Evolutionary conservation across 2,797 vertebrate genomes (phyloP), one percentile per base, ranked within the genome.

Genomic region (Anas acuta): DNA sequence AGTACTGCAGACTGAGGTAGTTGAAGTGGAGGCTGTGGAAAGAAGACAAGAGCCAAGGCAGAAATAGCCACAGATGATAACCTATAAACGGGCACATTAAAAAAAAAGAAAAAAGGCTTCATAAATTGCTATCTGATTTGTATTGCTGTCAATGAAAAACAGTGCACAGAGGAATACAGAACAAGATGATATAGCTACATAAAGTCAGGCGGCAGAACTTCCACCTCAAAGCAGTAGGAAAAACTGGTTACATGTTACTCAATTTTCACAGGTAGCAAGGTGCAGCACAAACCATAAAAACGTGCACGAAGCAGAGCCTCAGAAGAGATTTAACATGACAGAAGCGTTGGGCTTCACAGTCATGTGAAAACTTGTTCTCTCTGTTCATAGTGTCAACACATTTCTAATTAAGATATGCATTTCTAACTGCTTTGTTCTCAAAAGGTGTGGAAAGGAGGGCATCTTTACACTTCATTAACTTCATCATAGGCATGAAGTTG

Each of bases 231-330:
- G 66, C 79, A 91, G 51, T 4, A 45, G 32, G 56, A 60, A 90
- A 65, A 88, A 64, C 47, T 32, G 37, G 23, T 58, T 70, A 74
- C 20, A 1, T 6, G 37, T 67, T 60, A 64, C 62, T 74, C 70
- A 57, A 17, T 13, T 86, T 87, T 30, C 56, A 81, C 89, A 76
- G 37, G 79, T 2, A 85, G 62, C 37, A 81, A 81, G 60, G 62
- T 0, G 22, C 32, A 66, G 51, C 54, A 53, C 51, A 35, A 73
- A 30, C 1, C 1, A 1, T 3, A 87, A 33, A 57, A 56, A 37
- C 35, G 9, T 11, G 16, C 35, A 57, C 49, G 65, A 51, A 58
- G 65, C 19, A 78, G 43, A 83, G 20, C 33, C 56, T 88, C 28
- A 22, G 60, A 79, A 83, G 28, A 74, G 49, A 65, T 39, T 56